A percentile compares a stretch with the other conserved stretches of the same genome.
phyloP scores from a whole-genome alignment of 2,113 vertebrate genomes.

The Archocentrus centrarchus region DNA sequence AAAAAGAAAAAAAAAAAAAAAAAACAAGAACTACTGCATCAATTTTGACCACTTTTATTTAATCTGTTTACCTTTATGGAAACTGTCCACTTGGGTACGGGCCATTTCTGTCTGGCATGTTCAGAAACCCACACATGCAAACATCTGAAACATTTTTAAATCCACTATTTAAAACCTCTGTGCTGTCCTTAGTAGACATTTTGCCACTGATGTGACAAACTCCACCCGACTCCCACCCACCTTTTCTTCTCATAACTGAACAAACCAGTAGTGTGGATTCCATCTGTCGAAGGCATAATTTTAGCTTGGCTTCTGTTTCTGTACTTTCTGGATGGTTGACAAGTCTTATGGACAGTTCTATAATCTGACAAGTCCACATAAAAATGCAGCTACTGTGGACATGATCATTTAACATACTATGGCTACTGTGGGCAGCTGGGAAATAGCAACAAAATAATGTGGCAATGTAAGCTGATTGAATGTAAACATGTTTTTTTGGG shows the following conservation, averaged over 20 bases:
- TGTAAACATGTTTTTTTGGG: not conserved
- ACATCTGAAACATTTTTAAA: not conserved
- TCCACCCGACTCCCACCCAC: not conserved
- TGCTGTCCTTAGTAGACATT: not conserved
- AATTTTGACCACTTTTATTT: not conserved
- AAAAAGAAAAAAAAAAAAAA: not conserved
- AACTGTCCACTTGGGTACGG: not conserved
- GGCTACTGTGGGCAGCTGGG: not conserved
- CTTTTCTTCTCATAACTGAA: conserved; percentile 2
- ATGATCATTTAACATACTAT: not conserved
- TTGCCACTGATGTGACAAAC: not conserved
- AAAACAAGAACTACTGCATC: not conserved
- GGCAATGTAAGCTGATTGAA: not conserved
- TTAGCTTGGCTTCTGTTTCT: conserved; percentile 1
- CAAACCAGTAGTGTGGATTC: not conserved
- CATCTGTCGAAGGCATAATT: not conserved
- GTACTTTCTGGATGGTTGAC: conserved; percentile 1
- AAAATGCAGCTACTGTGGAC: not conserved
- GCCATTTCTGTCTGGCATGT: too few relatives aligned
- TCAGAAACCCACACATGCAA: not conserved
- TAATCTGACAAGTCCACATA: not conserved
- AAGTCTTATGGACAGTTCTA: not conserved
- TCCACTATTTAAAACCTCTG: not conserved
- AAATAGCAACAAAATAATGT: not conserved
- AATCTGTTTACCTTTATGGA: not conserved